These are phyloP conservation scores for Camponotus pennsylvanicus DNA, from an alignment of 1,140 invertebrate species.

Conservation along the genomic window DNA sequence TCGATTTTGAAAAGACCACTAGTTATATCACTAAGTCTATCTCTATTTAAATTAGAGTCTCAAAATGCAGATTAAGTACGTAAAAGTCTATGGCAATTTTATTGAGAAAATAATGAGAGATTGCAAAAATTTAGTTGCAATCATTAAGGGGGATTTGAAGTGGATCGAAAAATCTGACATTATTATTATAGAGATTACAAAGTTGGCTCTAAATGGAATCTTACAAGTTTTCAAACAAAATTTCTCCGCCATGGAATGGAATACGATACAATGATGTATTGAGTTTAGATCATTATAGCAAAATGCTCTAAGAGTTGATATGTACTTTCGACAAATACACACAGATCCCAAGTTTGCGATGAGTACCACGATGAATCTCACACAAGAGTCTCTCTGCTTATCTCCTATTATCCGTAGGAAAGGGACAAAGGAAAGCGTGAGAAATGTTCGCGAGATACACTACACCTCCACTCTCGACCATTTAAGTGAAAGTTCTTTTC, in stretches of 20 bases:
- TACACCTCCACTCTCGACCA: slow-evolving; percentile 25
- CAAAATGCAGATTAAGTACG: neutral
- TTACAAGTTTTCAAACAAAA: neutral
- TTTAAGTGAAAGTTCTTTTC: slow-evolving; percentile 65
- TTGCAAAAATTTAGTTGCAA: neutral
- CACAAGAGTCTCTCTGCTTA: neutral
- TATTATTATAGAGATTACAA: neutral
- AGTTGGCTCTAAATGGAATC: neutral
- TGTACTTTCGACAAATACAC: neutral
- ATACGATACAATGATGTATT: neutral
- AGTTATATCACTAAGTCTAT: no score
- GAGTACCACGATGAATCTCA: neutral
- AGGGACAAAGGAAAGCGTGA: slow-evolving; percentile 63
- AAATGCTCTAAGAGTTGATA: neutral
- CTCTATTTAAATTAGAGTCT: neutral
- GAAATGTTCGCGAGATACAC: slow-evolving; percentile 49
- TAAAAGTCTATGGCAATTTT: neutral
- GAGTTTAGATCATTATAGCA: neutral
- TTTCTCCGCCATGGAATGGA: neutral
- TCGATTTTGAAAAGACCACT: no score
- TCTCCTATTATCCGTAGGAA: neutral
- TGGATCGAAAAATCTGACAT: neutral
- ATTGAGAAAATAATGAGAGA: slow-evolving; percentile 3
- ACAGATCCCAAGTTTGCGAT: neutral
- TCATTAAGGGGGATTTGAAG: neutral